Base-by-base conservation (phyloP, 2,888 invertebrate species). In the Steinernema hermaphroditum region DNA sequence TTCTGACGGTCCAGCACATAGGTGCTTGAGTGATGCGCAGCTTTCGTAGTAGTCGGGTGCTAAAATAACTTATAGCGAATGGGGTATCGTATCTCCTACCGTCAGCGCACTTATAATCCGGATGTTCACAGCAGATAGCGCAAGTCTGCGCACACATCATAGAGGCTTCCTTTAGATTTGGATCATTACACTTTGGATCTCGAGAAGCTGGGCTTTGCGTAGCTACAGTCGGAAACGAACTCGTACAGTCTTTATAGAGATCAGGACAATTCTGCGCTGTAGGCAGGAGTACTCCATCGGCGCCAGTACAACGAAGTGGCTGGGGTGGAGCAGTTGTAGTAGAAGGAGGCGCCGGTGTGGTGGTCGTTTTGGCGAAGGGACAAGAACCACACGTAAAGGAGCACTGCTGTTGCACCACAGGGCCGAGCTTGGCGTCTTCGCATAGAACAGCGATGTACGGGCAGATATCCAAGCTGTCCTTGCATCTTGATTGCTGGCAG, bases 181-280 rank as follows among this genome's bases (percentile, higher is more conserved):
- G 78, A 70, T 80, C 80, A 69, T 78, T 80, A 50, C 78, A 78
- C 44, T 80, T 74, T 2, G 78, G 80, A 46, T 78, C 78, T 19
- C 71, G 72, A 19, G 8, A 41, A 41, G 43, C 43, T 8, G 43
- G 43, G 9, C 16, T 41, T 16, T 41, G 43, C 9, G 8, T 8
- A 8, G 16, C 9, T 12, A 16, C 43, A 41, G 43, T 41, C 43
- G 8, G 8, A 16, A 41, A 41, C 8, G 16, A 12, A 12, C 9
- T 16, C 9, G 8, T 16, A 16, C 43, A 41, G 8, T 41, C 16
- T n/a, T n/a, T n/a, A n/a, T n/a, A n/a, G n/a, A n/a, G n/a, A n/a
- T n/a, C n/a, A n/a, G n/a, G n/a, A n/a, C n/a, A n/a, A n/a, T n/a
- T n/a, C n/a, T n/a, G n/a, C n/a, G n/a, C n/a, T n/a, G n/a, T n/a